Evolutionary conservation across 2,113 vertebrate species (phyloP).

Genomic region (Cinclus cinclus): DNA sequence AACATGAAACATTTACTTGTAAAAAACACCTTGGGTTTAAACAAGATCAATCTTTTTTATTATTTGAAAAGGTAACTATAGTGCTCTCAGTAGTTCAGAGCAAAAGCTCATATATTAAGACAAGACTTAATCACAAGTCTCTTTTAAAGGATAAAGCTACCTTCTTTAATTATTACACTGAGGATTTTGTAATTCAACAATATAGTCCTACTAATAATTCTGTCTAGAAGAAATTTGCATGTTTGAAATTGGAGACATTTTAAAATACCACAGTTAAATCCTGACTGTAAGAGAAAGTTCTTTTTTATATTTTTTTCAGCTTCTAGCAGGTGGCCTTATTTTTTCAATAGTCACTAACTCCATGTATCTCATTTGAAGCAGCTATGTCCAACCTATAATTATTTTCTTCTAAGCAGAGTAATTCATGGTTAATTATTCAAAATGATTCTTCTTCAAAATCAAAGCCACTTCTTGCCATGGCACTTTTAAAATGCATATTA

Average conservation of each 20-base stretch:
- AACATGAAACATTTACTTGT: background rate
- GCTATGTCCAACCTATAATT: slow-evolving; percentile 83
- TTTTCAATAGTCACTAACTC: slow-evolving; percentile 71
- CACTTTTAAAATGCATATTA: slow-evolving; percentile 60
- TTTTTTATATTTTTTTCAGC: slow-evolving; percentile 69
- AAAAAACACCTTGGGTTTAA: background rate
- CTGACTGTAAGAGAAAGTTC: slow-evolving; percentile 60
- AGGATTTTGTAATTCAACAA: slow-evolving; percentile 63
- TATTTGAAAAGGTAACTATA: background rate
- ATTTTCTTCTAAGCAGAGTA: slow-evolving; percentile 85
- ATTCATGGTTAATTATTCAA: slow-evolving; percentile 87
- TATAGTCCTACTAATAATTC: slow-evolving; percentile 65
- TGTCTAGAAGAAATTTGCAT: slow-evolving; percentile 70
- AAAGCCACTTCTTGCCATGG: slow-evolving; percentile 76
- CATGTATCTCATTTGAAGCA: slow-evolving; percentile 62
- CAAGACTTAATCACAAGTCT: slow-evolving; percentile 42
- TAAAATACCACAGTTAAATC: slow-evolving; percentile 64
- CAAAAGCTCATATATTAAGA: background rate
- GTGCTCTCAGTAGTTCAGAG: background rate
- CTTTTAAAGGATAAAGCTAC: slow-evolving; percentile 51
- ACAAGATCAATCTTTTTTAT: background rate
- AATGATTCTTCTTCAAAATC: slow-evolving; percentile 74
- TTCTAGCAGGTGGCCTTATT: slow-evolving; percentile 72
- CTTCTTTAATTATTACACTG: slow-evolving; percentile 65
- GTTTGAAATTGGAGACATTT: slow-evolving; percentile 67